A percentile compares a stretch with the other conserved stretches of the same genome.
Conservation (phyloP, 2,113 vertebrate species). For the Tachuris rubrigastra region DNA sequence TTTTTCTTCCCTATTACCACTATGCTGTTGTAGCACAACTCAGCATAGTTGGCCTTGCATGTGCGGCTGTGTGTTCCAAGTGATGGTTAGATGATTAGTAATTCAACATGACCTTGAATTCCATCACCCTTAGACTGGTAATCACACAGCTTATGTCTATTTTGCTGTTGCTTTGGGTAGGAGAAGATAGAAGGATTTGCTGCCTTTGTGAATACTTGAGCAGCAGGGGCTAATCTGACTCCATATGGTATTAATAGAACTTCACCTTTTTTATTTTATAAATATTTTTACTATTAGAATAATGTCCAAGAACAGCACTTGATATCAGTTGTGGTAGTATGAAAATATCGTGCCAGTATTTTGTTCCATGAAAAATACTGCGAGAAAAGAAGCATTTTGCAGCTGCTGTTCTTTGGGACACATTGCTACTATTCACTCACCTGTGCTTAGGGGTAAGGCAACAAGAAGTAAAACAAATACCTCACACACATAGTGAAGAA, state of each 20-base stretch:
- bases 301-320: conserved; percentile 1
- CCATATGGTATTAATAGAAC: conserved; percentile 15
- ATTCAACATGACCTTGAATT: background rate
- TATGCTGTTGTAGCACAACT: background rate
- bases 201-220: background rate
- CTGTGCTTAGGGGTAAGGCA: background rate
- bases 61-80: background rate
- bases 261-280: background rate
- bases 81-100: background rate
- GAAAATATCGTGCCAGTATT: background rate
- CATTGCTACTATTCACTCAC: background rate
- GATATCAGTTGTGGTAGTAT: background rate
- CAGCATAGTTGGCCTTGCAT: background rate
- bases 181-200: background rate
- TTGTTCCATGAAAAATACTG: background rate
- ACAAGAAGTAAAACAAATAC: background rate
- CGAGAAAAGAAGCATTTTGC: background rate
- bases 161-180: background rate
- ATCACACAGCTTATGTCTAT: background rate
- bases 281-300: background rate
- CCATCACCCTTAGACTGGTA: background rate
- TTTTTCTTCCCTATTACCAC: background rate
- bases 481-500: background rate
- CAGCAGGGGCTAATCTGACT: background rate
- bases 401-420: background rate